Conservation (phyloP, 2,888 invertebrate genomes). For the Stenodera caucasica region DNA sequence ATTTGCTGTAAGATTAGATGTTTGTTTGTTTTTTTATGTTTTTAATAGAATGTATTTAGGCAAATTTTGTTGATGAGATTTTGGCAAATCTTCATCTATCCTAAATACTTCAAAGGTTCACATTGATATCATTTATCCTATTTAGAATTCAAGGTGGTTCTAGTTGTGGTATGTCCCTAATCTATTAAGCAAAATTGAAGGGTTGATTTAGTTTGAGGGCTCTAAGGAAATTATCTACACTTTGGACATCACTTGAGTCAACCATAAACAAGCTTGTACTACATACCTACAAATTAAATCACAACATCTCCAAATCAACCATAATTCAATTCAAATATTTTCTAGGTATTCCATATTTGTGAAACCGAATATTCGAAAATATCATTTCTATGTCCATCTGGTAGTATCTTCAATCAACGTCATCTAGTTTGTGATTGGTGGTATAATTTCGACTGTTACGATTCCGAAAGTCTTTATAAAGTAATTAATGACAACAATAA, state of each 20-base stretch:
- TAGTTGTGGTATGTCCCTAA: conserved; percentile 4
- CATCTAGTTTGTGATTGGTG: conserved; percentile 62
- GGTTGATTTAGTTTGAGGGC: not conserved
- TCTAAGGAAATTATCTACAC: conserved; percentile 4
- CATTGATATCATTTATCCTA: conserved; percentile 1
- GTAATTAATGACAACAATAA: conserved; percentile 19
- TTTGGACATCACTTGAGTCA: not conserved
- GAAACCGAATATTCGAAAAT: conserved; percentile 55
- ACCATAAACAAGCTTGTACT: not conserved
- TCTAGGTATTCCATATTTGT: conserved; percentile 59
- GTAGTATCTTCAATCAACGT: conserved; percentile 61
- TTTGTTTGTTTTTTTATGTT: not conserved
- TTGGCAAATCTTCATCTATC: not conserved
- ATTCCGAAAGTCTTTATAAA: conserved; percentile 33
- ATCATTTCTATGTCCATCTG: conserved; percentile 60
- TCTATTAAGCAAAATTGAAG: not conserved
- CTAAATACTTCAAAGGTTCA: not conserved
- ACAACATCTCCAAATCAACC: not conserved
- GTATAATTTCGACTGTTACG: conserved; percentile 59
- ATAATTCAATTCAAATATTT: not conserved
- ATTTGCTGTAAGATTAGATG: not conserved
- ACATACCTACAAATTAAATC: not conserved
- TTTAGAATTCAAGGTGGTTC: conserved; percentile 4
- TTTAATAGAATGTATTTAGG: not conserved
- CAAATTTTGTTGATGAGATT: not conserved